Evolutionary conservation across 2,888 invertebrate genomes (phyloP).

Genomic region (Apodemia zela): DNA sequence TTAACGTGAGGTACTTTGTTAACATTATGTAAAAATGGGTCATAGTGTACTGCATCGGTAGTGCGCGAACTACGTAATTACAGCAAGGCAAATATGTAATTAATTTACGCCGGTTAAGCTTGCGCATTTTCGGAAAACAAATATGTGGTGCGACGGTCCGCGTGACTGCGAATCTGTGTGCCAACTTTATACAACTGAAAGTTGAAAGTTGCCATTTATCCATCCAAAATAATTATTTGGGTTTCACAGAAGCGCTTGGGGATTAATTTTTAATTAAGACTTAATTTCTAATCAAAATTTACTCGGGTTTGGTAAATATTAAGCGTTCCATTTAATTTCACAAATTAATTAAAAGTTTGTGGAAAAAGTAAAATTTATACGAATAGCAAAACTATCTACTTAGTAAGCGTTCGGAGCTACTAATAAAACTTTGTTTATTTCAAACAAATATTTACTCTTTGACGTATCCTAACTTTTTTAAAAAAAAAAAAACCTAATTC

Average conservation of each 20-base stretch:
- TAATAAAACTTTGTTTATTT: no score
- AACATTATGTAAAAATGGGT: constrained; percentile 49
- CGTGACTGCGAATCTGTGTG: constrained; percentile 29
- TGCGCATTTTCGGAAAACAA: constrained; percentile 45
- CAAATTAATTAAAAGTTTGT: constrained; percentile 24
- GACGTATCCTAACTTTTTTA: no score
- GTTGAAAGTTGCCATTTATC: constrained; percentile 29
- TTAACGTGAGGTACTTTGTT: constrained; percentile 36
- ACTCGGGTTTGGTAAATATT: constrained; percentile 28
- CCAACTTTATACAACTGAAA: constrained; percentile 44
- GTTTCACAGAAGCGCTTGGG: constrained; percentile 19
- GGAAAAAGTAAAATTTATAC: not conserved
- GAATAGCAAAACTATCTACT: not conserved
- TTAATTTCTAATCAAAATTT: constrained; percentile 33
- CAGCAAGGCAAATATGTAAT: constrained; percentile 56
- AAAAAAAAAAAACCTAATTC: no score
- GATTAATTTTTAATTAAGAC: constrained; percentile 34
- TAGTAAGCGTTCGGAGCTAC: no score
- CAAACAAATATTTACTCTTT: no score
- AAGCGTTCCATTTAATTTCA: constrained; percentile 24
- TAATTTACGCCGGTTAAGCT: constrained; percentile 55
- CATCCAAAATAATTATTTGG: constrained; percentile 44
- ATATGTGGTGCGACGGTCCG: constrained; percentile 38
- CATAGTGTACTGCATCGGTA: constrained; percentile 51
- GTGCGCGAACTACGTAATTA: constrained; percentile 54